Conservation (phyloP, 1,140 invertebrate species). For the Drosophila mauritiana region DNA sequence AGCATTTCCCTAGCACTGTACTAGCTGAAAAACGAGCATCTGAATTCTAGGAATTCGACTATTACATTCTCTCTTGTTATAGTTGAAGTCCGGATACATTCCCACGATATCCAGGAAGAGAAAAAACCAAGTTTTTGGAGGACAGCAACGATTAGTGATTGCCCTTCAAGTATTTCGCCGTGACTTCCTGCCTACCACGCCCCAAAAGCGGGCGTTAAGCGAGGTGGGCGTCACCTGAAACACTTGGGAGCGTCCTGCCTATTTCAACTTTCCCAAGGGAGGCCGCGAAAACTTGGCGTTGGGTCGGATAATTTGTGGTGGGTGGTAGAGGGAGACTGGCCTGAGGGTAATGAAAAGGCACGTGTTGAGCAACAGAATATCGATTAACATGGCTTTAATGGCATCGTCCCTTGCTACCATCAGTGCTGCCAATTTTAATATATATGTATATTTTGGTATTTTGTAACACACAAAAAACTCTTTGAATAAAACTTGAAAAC, state of each 20-base stretch:
- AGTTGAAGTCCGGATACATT: too few species aligned
- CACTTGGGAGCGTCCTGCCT: constrained; percentile 42
- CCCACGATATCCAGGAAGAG: neutral
- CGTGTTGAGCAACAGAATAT: constrained; percentile 70
- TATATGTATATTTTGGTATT: neutral
- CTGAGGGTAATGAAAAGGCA: constrained; percentile 2
- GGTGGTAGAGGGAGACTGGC: neutral
- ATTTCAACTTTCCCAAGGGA: constrained; percentile 51
- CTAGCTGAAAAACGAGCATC: too few species aligned
- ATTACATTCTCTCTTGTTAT: too few species aligned
- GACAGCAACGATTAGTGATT: constrained; percentile 35
- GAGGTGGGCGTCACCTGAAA: constrained; percentile 23
- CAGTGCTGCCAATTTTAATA: constrained; percentile 13
- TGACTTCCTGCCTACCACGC: constrained; percentile 1
- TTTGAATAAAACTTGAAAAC: neutral
- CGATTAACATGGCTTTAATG: constrained; percentile 77
- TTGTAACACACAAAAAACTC: too few species aligned
- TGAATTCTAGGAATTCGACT: too few species aligned
- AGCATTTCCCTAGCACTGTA: too few species aligned
- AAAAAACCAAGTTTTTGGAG: neutral
- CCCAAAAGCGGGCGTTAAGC: neutral
- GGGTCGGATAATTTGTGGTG: neutral
- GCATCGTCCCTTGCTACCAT: neutral
- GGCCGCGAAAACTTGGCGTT: neutral
- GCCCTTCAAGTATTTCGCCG: constrained; percentile 13